Base-by-base conservation (phyloP, 2,113 vertebrate species). In the Mirounga angustirostris region DNA sequence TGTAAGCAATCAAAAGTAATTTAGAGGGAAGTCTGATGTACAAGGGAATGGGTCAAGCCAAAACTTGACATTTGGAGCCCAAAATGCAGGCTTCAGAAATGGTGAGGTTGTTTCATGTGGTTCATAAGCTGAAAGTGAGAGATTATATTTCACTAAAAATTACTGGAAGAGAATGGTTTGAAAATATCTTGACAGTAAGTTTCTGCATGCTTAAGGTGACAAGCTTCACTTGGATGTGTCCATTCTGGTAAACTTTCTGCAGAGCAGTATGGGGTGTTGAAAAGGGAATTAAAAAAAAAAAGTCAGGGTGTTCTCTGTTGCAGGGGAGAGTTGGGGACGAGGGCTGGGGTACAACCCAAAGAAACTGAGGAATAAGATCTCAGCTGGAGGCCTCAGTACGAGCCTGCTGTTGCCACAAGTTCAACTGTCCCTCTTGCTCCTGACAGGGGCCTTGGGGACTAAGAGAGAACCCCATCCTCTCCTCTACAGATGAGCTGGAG, bases 11-110 rank as follows among this genome's bases (percentile, higher is more conserved):
- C 9, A n/a, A 73, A 90, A 67, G 36, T 71, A 24, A 87, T 50
- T 89, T 94, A 78, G 52, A 92, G 67, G 21, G 43, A 89, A 71
- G 46, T 76, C 50, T 58, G 26, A 89, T 52, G 78, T 63, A 63
- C 71, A 59, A 61, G n/a, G 59, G 85, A 78, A 19, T 21, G 24
- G 43, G 16, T 40, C 50, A 78, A 92, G 73, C 83, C 58, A 63
- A 63, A 52, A 63, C 36, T 28, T 4, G 52, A 30, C 15, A 13
- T 43, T 63, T 56, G 91, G 50, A 92, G 54, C 58, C 73, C 54
- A 36, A 65, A 79, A 36, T 30, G 83, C 15, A 78, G 52, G 43
- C 26, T 78, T 78, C 86, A 67, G 24, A 85, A 78, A 7, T 10
- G 4, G 50, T 56, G 82, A 67, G 78, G 40, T 84, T 58, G 18